Evolutionary conservation across 2,797 vertebrate genomes (phyloP).

Genomic region (Mionectes olivaceus): DNA sequence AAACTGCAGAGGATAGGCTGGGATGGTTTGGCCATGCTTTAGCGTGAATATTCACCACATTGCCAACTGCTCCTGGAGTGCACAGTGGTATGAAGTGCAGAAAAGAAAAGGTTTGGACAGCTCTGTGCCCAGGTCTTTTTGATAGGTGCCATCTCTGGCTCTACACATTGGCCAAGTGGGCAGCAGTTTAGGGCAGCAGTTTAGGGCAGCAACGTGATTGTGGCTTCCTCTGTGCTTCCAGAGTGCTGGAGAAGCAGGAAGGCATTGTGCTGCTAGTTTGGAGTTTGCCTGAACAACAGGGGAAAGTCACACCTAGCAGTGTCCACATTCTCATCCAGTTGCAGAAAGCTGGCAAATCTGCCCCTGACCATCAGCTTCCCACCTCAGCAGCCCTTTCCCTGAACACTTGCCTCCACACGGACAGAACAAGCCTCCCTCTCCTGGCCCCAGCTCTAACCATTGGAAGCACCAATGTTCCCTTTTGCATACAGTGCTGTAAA

Average conservation of each 20-base stretch:
- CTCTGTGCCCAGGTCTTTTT: neutral
- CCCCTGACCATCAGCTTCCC: neutral
- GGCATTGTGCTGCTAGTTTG: neutral
- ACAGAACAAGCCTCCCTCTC: neutral
- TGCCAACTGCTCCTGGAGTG: neutral
- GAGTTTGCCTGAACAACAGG: neutral
- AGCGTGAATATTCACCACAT: neutral
- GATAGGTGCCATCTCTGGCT: neutral
- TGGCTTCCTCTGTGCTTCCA: neutral
- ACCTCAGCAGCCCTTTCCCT: neutral
- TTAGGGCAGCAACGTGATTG: neutral
- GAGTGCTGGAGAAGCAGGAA: neutral
- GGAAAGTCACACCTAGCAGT: neutral
- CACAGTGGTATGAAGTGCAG: neutral
- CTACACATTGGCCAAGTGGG: neutral
- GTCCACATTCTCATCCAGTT: neutral
- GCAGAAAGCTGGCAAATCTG: neutral
- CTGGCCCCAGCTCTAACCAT: neutral
- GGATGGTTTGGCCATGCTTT: neutral
- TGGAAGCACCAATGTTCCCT: neutral
- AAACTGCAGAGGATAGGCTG: neutral
- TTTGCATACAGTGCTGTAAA: neutral
- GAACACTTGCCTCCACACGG: accelerated
- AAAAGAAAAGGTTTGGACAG: neutral
- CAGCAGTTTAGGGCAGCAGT: neutral